Evolutionary conservation across 2,888 invertebrate species (phyloP).

Genomic region (Microctonus brassicae): DNA sequence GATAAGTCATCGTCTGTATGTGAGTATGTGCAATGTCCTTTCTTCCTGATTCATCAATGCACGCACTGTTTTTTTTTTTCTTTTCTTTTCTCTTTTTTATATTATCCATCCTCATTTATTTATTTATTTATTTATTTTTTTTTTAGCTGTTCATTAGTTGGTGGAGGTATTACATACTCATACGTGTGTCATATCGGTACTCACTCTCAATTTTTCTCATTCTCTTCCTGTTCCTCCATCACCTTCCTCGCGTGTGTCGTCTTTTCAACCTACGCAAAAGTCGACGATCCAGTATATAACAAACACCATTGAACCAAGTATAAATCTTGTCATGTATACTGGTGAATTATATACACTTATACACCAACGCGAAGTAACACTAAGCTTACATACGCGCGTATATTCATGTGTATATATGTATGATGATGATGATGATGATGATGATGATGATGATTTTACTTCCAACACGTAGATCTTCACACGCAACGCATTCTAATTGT

Average conservation of each 20-base stretch:
- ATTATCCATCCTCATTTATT: no score
- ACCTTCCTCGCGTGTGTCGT: conserved; percentile 9
- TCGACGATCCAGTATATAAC: background rate
- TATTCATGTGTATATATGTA: no score
- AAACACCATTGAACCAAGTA: background rate
- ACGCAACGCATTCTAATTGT: conserved; percentile 55
- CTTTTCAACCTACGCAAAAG: conserved; percentile 24
- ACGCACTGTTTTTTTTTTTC: background rate
- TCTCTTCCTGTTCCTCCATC: background rate
- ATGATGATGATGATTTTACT: conserved; percentile 1
- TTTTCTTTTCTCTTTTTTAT: no score
- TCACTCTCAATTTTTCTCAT: background rate
- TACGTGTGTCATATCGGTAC: background rate
- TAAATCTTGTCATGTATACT: background rate
- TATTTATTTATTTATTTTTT: background rate
- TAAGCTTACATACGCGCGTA: background rate
- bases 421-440: background rate
- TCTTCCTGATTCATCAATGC: background rate
- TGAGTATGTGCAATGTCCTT: no score
- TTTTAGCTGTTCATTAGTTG: background rate
- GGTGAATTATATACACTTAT: background rate
- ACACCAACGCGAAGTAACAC: background rate
- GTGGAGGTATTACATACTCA: background rate
- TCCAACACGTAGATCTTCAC: conserved; percentile 39
- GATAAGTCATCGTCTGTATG: background rate